Base-by-base conservation (phyloP, 2,888 invertebrate species). In the Apotomis betuletana region DNA sequence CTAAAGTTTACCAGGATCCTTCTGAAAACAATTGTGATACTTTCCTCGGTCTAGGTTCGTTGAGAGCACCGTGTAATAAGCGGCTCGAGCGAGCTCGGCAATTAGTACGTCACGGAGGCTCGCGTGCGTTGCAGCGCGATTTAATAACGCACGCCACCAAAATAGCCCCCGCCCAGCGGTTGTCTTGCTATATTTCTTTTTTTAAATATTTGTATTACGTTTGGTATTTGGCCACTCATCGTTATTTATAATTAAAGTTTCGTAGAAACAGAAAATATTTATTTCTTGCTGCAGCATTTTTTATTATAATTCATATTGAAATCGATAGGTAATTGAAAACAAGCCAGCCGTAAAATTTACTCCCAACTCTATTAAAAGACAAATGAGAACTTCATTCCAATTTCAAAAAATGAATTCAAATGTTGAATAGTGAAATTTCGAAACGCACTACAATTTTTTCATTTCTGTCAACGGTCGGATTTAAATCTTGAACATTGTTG, bases 81-180 rank as follows among this genome's bases (percentile, higher is more conserved):
- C 71, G 51, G 67, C 52, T 63, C 38, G 58, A 57, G 49, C 74
- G 67, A 58, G 65, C 73, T 79, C 79, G 80, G 83, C 86, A 88
- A 89, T 88, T 89, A 89, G 83, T 78, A 78, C 83, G 87, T 85
- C 87, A 85, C 78, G 79, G 83, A 82, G 70, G 82, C 77, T 90
- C 84, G 90, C 90, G 91, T 90, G 90, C 85, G 85, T 83, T 81
- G 81, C 85, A 78, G 83, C 82, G 83, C 81, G 81, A 84, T 87
- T 86, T 90, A 91, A 90, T 89, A 88, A 88, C 78, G 74, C 60
- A 65, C 73, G 76, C 83, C 90, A 90, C 89, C 89, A 80, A 83
- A 79, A 83, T 81, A 81, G 81, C 77, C 81, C 82, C 83, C 84
- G 76, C 67, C 63, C 67, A 27, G 49, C 65, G 55, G 44, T 65